phyloP scores from a whole-genome alignment of 1,140 invertebrate genomes.

The Olivierus martensii region DNA sequence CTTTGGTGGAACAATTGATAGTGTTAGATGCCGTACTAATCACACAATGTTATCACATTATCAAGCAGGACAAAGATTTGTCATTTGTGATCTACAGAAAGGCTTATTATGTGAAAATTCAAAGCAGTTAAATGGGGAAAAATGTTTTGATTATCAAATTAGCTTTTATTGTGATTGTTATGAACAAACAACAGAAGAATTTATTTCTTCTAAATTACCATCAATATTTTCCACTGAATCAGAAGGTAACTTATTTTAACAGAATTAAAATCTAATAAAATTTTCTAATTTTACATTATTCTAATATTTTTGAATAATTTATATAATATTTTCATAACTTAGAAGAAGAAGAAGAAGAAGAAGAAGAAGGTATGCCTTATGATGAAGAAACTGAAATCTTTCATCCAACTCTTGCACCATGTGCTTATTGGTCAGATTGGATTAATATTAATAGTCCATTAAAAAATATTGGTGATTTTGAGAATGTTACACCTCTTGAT shows the following conservation, averaged over 20 bases:
- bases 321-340: no score
- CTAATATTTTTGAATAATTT: no score
- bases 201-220: neutral
- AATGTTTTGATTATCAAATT: conserved; percentile 29
- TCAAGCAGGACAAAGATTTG: conserved; percentile 18
- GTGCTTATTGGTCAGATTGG: conserved; percentile 21
- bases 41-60: neutral
- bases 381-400: neutral
- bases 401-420: neutral
- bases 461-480: conserved; percentile 14
- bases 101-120: conserved; percentile 24
- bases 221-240: neutral
- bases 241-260: no score
- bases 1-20: conserved; percentile 22
- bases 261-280: no score
- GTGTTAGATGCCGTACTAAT: conserved; percentile 18
- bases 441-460: conserved; percentile 22
- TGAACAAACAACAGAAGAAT: conserved; percentile 1
- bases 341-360: no score
- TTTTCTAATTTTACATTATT: no score
- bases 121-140: conserved; percentile 18
- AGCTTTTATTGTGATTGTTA: conserved; percentile 28
- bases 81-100: conserved; percentile 25
- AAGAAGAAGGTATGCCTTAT: no score
- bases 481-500: conserved; percentile 3